phyloP scores from a whole-genome alignment of 2,888 invertebrate genomes.

The Prenolepis imparis region DNA sequence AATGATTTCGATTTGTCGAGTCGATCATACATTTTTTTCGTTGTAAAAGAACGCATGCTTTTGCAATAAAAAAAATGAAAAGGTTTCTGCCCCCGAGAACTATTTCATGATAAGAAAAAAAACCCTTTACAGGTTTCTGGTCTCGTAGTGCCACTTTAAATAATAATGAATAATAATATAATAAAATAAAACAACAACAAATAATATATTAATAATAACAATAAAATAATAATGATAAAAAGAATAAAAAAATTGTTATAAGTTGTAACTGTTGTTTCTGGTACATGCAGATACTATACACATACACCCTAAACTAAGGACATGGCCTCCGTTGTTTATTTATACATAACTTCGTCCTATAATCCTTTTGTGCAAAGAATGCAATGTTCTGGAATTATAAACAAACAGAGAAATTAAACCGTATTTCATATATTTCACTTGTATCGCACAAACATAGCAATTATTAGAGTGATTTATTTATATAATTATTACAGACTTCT shows the following conservation, averaged over 20 bases:
- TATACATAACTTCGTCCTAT: conserved; percentile 61
- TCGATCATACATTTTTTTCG: conserved; percentile 30
- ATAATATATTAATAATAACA: conserved; percentile 58
- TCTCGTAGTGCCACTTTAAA: conserved; percentile 67
- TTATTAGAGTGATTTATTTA: background rate
- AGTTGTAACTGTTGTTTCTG: conserved; percentile 77
- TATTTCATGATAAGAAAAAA: conserved; percentile 43
- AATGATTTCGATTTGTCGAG: conserved; percentile 18
- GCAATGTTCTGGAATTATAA: conserved; percentile 41
- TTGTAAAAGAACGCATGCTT: conserved; percentile 43
- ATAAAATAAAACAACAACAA: conserved; percentile 39
- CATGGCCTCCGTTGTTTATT: conserved; percentile 66
- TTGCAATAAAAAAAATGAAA: conserved; percentile 44
- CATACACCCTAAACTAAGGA: conserved; percentile 36
- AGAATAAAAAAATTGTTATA: conserved; percentile 76
- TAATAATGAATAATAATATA: conserved; percentile 59
- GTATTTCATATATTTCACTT: background rate
- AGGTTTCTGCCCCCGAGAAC: conserved; percentile 46
- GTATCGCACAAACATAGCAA: background rate
- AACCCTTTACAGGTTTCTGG: conserved; percentile 61
- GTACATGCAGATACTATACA: conserved; percentile 71
- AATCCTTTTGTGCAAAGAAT: conserved; percentile 51
- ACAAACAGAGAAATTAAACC: conserved; percentile 25
- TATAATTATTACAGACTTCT: background rate
- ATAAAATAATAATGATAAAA: conserved; percentile 62